These are phyloP conservation scores for Pteronura brasiliensis DNA, from an alignment of 2,113 vertebrate genomes.

Conservation along the genomic window DNA sequence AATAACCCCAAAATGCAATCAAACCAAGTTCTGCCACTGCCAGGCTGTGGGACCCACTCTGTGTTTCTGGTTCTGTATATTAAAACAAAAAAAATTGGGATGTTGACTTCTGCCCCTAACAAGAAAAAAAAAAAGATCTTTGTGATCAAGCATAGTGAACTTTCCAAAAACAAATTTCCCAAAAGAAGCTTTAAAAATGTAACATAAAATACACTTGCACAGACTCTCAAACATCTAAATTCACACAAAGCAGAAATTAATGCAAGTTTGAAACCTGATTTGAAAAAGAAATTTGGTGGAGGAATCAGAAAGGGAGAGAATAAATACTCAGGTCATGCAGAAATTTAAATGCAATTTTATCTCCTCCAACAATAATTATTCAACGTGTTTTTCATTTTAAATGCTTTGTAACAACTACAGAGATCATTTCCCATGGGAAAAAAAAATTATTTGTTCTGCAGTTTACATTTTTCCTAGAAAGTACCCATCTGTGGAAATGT, in stretches of 20 bases:
- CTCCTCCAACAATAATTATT: conserved; percentile 30
- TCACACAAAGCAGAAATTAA: conserved; percentile 24
- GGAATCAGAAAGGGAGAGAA: not conserved
- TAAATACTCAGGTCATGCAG: not conserved
- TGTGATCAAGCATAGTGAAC: not conserved
- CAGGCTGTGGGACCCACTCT: not conserved
- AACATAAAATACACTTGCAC: not conserved
- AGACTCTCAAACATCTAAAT: not conserved
- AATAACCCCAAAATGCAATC: not conserved
- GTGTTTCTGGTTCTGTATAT: not conserved
- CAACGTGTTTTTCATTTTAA: conserved; percentile 43
- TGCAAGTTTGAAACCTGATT: conserved; percentile 1
- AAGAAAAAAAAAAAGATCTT: not conserved
- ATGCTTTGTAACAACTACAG: not conserved
- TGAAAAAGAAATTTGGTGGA: not conserved
- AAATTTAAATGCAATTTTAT: conserved; percentile 6
- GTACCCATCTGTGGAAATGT: conserved; percentile 44
- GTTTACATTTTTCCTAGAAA: conserved; percentile 54
- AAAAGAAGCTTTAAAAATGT: conserved; percentile 7
- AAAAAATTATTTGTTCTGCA: conserved; percentile 44
- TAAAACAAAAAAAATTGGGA: not conserved
- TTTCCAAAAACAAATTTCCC: conserved; percentile 8
- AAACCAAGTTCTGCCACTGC: not conserved
- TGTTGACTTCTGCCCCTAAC: not conserved
- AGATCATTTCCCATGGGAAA: not conserved